These are phyloP conservation scores for Rugalucina vietnamica DNA, from an alignment of 2,888 invertebrate genomes.

Conservation along the genomic window DNA sequence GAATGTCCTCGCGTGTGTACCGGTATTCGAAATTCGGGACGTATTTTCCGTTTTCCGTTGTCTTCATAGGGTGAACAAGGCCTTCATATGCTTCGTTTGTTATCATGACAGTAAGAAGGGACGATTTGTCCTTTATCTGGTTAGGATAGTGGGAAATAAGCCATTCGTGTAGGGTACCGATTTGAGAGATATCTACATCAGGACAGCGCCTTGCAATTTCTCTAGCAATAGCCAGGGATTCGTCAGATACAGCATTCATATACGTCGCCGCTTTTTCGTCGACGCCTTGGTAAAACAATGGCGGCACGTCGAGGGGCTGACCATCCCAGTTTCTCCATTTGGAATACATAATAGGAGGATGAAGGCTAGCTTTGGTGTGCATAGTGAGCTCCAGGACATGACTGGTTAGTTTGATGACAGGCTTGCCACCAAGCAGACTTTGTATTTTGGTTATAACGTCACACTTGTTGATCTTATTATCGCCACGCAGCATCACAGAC, in stretches of 20 bases:
- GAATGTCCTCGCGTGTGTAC: constrained; percentile 69
- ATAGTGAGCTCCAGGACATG: constrained; percentile 66
- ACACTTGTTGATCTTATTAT: background rate
- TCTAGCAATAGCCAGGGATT: constrained; percentile 56
- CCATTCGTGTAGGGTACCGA: constrained; percentile 63
- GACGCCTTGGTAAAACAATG: constrained; percentile 73
- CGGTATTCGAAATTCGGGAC: constrained; percentile 68
- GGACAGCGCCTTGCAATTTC: constrained; percentile 52
- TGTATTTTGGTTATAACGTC: constrained; percentile 50
- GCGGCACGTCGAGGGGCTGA: constrained; percentile 54
- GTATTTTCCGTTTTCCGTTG: constrained; percentile 55
- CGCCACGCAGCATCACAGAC: constrained; percentile 46
- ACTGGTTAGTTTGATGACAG: constrained; percentile 46
- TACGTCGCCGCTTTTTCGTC: constrained; percentile 55
- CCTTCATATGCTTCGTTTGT: constrained; percentile 68
- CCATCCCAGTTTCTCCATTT: constrained; percentile 71
- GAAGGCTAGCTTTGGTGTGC: constrained; percentile 64
- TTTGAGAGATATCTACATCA: constrained; percentile 45
- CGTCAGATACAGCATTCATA: constrained; percentile 60
- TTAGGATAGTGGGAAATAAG: constrained; percentile 57
- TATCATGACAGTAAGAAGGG: constrained; percentile 46
- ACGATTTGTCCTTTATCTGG: constrained; percentile 54
- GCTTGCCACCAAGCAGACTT: constrained; percentile 56
- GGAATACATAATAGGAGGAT: constrained; percentile 74
- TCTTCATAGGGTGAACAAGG: constrained; percentile 64